These are phyloP conservation scores for Homalodisca vitripennis DNA, from an alignment of 1,140 invertebrate species.

Conservation along the genomic window DNA sequence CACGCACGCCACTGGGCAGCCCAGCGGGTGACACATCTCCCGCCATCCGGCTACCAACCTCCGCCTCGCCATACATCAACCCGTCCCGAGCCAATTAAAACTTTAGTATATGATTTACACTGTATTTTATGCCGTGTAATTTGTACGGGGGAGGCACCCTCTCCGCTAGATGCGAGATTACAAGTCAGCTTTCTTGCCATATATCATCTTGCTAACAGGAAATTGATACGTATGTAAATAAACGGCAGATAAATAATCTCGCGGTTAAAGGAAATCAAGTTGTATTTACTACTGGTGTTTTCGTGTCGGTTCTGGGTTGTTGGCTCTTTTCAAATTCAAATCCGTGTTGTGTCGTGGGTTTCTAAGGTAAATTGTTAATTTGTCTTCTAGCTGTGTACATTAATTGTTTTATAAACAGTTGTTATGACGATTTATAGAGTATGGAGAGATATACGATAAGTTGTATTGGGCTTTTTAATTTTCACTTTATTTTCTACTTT, in stretches of 20 bases:
- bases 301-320: too few species aligned
- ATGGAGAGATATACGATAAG: too few species aligned
- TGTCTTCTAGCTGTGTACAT: too few species aligned
- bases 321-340: too few species aligned
- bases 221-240: constrained; percentile 18
- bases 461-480: too few species aligned
- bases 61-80: not conserved
- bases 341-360: too few species aligned
- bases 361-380: too few species aligned
- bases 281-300: constrained; percentile 1
- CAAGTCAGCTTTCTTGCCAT: too few species aligned
- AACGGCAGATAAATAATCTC: not conserved
- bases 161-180: not conserved
- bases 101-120: constrained; percentile 14
- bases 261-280: not conserved
- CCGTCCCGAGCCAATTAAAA: constrained; percentile 17
- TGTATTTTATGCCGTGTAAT: not conserved
- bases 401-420: too few species aligned
- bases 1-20: not conserved
- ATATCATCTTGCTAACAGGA: constrained; percentile 11
- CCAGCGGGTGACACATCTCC: not conserved
- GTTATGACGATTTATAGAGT: too few species aligned
- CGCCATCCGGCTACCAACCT: not conserved
- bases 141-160: not conserved
- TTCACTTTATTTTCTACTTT: too few species aligned